Conservation (phyloP, 2,113 vertebrate genomes). For the Natator depressus region DNA sequence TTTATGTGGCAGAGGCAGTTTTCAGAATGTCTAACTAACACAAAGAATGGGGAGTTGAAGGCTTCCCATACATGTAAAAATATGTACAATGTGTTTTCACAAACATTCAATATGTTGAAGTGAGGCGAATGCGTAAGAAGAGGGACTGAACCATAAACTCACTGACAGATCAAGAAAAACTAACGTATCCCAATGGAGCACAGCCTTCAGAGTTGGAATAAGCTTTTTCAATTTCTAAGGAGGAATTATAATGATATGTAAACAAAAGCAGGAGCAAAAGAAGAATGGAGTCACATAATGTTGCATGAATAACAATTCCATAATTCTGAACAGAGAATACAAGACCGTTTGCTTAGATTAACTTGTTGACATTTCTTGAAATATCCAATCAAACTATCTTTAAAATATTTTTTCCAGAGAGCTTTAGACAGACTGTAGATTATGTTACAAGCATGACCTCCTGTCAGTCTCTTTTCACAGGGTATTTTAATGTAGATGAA, state of each 20-base stretch:
- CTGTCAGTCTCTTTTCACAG: neutral
- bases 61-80: neutral
- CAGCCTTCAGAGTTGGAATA: slow-evolving; percentile 11
- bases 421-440: neutral
- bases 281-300: slow-evolving; percentile 26
- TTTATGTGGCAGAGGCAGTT: neutral
- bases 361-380: slow-evolving; percentile 27
- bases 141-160: slow-evolving; percentile 20
- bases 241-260: slow-evolving; percentile 59
- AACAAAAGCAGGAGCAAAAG: slow-evolving; percentile 54
- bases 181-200: neutral
- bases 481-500: neutral
- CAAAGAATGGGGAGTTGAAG: slow-evolving; percentile 7
- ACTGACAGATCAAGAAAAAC: slow-evolving; percentile 11
- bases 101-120: neutral
- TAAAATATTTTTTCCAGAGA: neutral
- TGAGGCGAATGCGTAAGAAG: neutral
- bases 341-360: slow-evolving; percentile 23
- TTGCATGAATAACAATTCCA: slow-evolving; percentile 47
- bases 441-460: neutral
- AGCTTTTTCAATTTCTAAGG: slow-evolving; percentile 11
- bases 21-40: neutral
- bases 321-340: slow-evolving; percentile 42
- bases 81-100: neutral
- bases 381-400: neutral